Conservation (phyloP, 2,797 vertebrate genomes). For the Cyprinodon diabolis region DNA sequence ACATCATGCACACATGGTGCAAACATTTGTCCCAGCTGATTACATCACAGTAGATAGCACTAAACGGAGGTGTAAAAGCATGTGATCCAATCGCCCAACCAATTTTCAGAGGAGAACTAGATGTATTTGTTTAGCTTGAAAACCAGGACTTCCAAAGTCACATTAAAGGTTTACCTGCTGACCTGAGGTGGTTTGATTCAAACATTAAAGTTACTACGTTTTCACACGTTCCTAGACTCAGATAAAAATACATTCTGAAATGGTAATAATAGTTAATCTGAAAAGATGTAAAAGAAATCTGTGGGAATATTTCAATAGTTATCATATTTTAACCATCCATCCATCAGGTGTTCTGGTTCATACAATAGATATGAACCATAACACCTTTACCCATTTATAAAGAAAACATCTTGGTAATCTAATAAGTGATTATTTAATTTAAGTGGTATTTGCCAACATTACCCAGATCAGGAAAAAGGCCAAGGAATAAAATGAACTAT, state of each 20-base stretch:
- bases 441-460: too few species aligned
- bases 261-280: background rate
- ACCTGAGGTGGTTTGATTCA: background rate
- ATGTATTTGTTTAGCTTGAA: background rate
- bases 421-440: too few species aligned
- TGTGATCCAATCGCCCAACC: background rate
- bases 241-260: background rate
- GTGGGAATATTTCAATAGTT: background rate
- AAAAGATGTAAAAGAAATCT: constrained; percentile 1
- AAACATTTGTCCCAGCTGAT: background rate
- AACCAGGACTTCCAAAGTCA: background rate
- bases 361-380: background rate
- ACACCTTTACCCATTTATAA: background rate
- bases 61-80: constrained; percentile 4
- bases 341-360: too few species aligned
- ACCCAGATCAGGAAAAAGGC: too few species aligned
- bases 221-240: background rate
- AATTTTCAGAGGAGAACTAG: background rate
- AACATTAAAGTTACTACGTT: background rate
- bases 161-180: background rate
- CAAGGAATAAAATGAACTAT: too few species aligned
- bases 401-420: too few species aligned
- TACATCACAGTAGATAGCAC: background rate
- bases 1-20: background rate
- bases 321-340: too few species aligned